phyloP scores from a whole-genome alignment of 2,113 vertebrate species.

The Desmodus rotundus region DNA sequence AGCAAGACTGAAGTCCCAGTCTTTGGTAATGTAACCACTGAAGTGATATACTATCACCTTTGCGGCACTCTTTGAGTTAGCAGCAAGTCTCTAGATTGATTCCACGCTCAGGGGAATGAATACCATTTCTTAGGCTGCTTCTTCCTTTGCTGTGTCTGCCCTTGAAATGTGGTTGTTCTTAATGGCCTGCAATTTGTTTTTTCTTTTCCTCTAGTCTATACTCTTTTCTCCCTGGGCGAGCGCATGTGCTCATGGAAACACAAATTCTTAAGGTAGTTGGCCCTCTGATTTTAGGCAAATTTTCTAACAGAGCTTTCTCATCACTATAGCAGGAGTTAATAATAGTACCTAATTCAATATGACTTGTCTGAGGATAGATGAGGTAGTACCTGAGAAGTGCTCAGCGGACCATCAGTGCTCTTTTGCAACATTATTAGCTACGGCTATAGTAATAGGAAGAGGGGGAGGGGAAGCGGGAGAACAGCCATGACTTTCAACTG shows the following conservation, averaged over 20 bases:
- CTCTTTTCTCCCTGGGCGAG: neutral
- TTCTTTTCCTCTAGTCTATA: neutral
- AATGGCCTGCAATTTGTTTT: neutral
- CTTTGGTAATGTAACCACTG: neutral
- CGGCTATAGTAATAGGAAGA: too few species aligned
- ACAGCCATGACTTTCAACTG: neutral
- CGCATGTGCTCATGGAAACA: neutral
- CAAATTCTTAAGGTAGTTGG: neutral
- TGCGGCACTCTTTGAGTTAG: neutral
- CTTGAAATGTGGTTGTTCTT: neutral
- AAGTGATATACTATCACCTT: neutral
- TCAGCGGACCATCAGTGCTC: neutral
- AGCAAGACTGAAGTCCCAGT: neutral
- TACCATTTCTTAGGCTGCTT: neutral
- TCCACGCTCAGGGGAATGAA: neutral
- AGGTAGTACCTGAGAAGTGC: neutral
- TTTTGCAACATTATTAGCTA: neutral
- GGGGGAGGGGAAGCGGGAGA: too few species aligned
- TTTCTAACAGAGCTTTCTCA: neutral
- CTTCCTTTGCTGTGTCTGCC: neutral
- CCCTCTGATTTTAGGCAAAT: neutral
- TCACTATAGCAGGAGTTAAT: neutral
- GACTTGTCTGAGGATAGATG: neutral
- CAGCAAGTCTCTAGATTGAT: neutral
- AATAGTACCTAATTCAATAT: neutral